A percentile compares a stretch with the other conserved stretches of the same genome.
Evolutionary conservation across 2,113 vertebrate genomes (phyloP).

Genomic region (Clarias magur): DNA sequence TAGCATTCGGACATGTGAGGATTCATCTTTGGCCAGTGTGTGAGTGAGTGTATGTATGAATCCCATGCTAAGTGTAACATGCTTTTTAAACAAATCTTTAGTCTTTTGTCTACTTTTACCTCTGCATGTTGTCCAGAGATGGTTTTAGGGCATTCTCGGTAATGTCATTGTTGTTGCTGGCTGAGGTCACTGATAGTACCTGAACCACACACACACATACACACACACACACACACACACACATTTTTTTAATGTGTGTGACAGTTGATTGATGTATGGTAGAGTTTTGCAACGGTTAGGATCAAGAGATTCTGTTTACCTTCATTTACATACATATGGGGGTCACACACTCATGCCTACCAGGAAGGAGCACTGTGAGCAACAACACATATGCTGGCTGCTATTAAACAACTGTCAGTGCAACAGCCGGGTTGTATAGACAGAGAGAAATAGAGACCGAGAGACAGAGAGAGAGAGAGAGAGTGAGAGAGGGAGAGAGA

Average conservation of each 20-base stretch:
- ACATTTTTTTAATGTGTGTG: neutral
- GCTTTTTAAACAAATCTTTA: neutral
- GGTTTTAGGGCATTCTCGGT: constrained; percentile 12
- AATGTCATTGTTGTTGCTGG: constrained; percentile 8
- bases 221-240: constrained; percentile 22
- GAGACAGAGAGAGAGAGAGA: neutral
- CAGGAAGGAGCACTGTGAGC: neutral
- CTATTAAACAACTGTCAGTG: constrained; percentile 8
- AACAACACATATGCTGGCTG: constrained; percentile 24
- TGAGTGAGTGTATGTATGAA: neutral
- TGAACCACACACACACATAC: neutral
- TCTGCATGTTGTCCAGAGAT: neutral
- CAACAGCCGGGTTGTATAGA: neutral
- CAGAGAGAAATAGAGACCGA: neutral
- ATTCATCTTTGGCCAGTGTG: neutral
- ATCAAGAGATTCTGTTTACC: neutral
- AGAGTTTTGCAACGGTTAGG: neutral
- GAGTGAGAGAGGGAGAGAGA: neutral
- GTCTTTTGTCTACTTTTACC: constrained; percentile 2
- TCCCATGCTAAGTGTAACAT: neutral
- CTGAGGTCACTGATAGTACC: constrained; percentile 21
- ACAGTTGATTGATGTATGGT: constrained; percentile 4
- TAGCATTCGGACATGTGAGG: neutral
- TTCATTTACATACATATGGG: neutral
- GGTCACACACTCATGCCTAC: neutral